Evolutionary conservation across 2,113 vertebrate genomes (phyloP).

Genomic region (Reinhardtius hippoglossoides): DNA sequence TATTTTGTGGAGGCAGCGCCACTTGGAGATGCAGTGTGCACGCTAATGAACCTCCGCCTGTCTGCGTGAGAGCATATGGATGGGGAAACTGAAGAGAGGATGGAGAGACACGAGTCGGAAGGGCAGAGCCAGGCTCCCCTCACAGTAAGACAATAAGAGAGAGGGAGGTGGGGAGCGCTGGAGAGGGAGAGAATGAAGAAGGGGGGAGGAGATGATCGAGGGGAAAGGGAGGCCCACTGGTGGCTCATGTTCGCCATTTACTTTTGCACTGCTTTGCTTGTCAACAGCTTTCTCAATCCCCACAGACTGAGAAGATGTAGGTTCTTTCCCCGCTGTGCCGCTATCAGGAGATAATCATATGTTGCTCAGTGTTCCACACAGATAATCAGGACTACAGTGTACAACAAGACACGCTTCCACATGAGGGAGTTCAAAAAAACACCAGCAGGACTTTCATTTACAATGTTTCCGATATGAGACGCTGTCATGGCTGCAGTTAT

Average conservation of each 20-base stretch:
- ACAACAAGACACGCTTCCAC: conserved; percentile 64
- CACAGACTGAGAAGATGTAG: conserved; percentile 62
- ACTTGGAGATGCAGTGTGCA: conserved; percentile 79
- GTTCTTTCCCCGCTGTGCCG: conserved; percentile 69
- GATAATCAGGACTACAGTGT: conserved; percentile 57
- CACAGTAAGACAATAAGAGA: conserved; percentile 55
- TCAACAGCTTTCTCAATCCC: conserved; percentile 64
- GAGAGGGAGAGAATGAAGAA: neutral
- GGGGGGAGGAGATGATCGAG: conserved; percentile 37
- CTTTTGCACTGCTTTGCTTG: conserved; percentile 59
- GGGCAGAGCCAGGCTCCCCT: conserved; percentile 69
- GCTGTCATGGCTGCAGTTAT: conserved; percentile 16
- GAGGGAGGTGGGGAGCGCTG: conserved; percentile 24
- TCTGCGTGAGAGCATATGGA: conserved; percentile 78
- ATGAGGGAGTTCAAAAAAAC: conserved; percentile 38
- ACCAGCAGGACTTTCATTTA: conserved; percentile 45
- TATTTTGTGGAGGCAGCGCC: conserved; percentile 80
- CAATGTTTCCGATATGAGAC: conserved; percentile 24
- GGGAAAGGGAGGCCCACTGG: conserved; percentile 52
- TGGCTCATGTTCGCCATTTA: conserved; percentile 61
- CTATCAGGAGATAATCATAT: conserved; percentile 80
- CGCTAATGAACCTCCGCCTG: conserved; percentile 82
- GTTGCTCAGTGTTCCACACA: conserved; percentile 72
- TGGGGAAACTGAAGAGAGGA: conserved; percentile 70
- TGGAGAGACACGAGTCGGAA: conserved; percentile 66